Percentiles rank a stretch among this genome's conserved stretches.
Evolutionary conservation across 2,888 invertebrate species (phyloP).

Genomic region (Allygus modestus): DNA sequence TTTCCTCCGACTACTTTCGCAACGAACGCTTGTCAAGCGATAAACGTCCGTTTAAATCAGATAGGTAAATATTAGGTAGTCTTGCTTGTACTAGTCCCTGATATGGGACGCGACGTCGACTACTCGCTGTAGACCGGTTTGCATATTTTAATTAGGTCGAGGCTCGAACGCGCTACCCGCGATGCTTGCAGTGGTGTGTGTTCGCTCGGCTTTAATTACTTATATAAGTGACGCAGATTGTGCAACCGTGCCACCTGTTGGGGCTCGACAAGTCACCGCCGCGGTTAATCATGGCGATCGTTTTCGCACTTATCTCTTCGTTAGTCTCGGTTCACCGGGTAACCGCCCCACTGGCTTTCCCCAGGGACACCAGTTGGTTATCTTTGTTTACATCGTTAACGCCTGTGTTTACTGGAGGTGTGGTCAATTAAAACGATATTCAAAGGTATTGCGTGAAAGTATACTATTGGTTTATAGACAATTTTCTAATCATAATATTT

Average conservation of each 20-base stretch:
- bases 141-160: constrained; percentile 42
- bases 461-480: too few species aligned
- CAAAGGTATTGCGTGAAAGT: too few species aligned
- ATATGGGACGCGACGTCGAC: constrained; percentile 3
- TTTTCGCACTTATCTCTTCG: constrained; percentile 12
- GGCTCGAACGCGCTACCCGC: constrained; percentile 1
- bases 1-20: neutral
- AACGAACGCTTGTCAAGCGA: neutral
- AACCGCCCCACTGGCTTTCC: neutral
- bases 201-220: constrained; percentile 15
- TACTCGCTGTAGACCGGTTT: neutral
- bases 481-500: too few species aligned
- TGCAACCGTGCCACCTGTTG: constrained; percentile 22
- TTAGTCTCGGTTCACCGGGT: neutral
- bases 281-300: constrained; percentile 16
- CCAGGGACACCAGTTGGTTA: neutral
- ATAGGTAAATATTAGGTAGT: constrained; percentile 13
- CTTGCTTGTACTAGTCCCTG: neutral
- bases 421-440: too few species aligned
- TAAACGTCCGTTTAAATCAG: constrained; percentile 32
- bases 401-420: too few species aligned
- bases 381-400: constrained; percentile 8
- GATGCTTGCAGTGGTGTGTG: neutral
- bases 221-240: constrained; percentile 17
- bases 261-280: neutral